These are phyloP conservation scores for Drosophila lacertosa DNA, from an alignment of 1,140 invertebrate species.

Conservation along the genomic window DNA sequence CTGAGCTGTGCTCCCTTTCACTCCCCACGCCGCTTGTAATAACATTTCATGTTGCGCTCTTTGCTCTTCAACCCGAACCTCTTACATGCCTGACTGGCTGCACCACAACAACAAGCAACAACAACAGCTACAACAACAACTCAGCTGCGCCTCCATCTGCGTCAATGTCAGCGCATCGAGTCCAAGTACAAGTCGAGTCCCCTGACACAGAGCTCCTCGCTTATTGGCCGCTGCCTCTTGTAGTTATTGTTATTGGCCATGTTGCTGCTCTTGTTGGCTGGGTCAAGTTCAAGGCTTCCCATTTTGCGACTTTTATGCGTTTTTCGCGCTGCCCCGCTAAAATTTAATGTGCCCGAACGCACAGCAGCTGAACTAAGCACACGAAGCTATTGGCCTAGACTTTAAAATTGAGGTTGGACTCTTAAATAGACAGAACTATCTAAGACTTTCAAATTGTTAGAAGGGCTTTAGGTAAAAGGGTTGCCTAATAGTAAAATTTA, in stretches of 20 bases:
- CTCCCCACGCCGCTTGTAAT: constrained; percentile 63
- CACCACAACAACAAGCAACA: constrained; percentile 39
- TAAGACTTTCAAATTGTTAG: constrained; percentile 16
- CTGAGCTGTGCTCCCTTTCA: neutral
- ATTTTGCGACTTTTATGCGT: constrained; percentile 72
- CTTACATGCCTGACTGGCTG: constrained; percentile 69
- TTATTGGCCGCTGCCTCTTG: constrained; percentile 38
- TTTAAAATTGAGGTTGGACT: constrained; percentile 11
- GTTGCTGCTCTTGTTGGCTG: constrained; percentile 44
- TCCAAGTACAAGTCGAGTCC: constrained; percentile 58
- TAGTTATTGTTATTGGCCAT: constrained; percentile 66
- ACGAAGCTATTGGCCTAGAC: constrained; percentile 5
- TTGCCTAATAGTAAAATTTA: neutral
- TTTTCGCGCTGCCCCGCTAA: constrained; percentile 41
- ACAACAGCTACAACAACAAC: constrained; percentile 26
- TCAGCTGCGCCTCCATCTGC: constrained; percentile 47
- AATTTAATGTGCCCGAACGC: constrained; percentile 46
- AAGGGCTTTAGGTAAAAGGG: neutral
- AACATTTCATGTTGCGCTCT: constrained; percentile 74
- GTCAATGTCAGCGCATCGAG: constrained; percentile 76
- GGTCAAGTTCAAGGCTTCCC: constrained; percentile 82
- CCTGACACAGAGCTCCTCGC: constrained; percentile 41
- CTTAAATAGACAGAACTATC: too few species aligned
- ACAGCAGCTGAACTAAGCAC: constrained; percentile 35
- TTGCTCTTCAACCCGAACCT: constrained; percentile 71